phyloP scores from a whole-genome alignment of 2,888 invertebrate species.

The Tipula unca region DNA sequence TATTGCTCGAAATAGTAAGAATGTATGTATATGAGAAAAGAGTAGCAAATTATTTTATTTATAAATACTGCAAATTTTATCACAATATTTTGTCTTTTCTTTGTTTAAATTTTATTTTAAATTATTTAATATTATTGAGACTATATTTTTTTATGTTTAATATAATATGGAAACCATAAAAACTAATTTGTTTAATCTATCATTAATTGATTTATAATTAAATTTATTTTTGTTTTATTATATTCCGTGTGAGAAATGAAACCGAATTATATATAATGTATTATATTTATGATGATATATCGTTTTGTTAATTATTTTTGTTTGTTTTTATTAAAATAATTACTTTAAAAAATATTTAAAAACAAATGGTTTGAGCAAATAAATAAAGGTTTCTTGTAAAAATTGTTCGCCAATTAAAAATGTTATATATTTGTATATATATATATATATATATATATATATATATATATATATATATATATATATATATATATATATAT shows the following conservation, averaged over 20 bases:
- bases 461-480: conserved; percentile 16
- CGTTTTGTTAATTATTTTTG: neutral
- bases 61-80: conserved; percentile 2
- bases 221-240: neutral
- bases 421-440: neutral
- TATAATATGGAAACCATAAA: neutral
- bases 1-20: neutral
- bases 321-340: neutral
- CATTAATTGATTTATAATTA: neutral
- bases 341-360: neutral
- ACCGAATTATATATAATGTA: neutral
- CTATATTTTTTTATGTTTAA: neutral
- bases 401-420: neutral
- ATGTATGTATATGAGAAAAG: neutral
- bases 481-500: conserved; percentile 16
- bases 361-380: neutral
- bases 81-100: neutral
- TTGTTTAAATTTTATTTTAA: neutral
- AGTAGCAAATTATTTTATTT: neutral
- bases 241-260: conserved; percentile 15
- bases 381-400: neutral
- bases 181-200: neutral
- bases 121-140: neutral
- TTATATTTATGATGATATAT: neutral
- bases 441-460: conserved; percentile 16